Percentiles rank a stretch among this genome's conserved stretches.
These are phyloP conservation scores for Cryptocephalus moraei DNA, from an alignment of 2,888 invertebrate species.

Conservation along the genomic window DNA sequence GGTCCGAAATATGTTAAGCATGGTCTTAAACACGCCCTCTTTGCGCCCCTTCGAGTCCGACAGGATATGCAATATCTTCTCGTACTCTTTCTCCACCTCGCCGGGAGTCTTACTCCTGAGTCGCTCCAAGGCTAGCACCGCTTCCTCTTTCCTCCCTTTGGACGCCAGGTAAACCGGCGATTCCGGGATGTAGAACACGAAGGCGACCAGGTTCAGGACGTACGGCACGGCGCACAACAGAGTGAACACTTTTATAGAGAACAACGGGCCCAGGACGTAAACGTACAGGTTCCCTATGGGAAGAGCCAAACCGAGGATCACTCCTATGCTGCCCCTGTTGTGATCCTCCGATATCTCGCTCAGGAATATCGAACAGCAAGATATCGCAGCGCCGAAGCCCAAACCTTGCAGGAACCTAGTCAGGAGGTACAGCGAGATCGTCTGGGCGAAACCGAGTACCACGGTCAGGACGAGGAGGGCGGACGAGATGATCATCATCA, in stretches of 20 bases:
- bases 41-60: not conserved
- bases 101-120: slow-evolving; percentile 39
- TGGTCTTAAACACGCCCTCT: no score
- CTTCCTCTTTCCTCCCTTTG: slow-evolving; percentile 47
- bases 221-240: slow-evolving; percentile 17
- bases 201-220: slow-evolving; percentile 15
- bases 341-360: slow-evolving; percentile 74
- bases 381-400: slow-evolving; percentile 57
- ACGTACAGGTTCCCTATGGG: slow-evolving; percentile 53
- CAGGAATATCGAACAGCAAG: slow-evolving; percentile 71
- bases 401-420: slow-evolving; percentile 52
- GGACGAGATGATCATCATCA: not conserved
- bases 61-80: not conserved
- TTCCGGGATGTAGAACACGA: slow-evolving; percentile 19
- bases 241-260: slow-evolving; percentile 16
- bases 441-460: not conserved
- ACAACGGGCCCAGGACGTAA: slow-evolving; percentile 54
- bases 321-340: slow-evolving; percentile 57
- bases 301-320: slow-evolving; percentile 64
- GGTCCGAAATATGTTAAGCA: not conserved
- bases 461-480: not conserved
- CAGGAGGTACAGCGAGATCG: slow-evolving; percentile 30
- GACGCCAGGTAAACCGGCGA: slow-evolving; percentile 19
- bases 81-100: not conserved
- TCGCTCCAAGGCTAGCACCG: slow-evolving; percentile 41